Evolutionary conservation across 2,113 vertebrate genomes (phyloP), one percentile per base, ranked within the genome.

Genomic region (Brachirus orientalis): DNA sequence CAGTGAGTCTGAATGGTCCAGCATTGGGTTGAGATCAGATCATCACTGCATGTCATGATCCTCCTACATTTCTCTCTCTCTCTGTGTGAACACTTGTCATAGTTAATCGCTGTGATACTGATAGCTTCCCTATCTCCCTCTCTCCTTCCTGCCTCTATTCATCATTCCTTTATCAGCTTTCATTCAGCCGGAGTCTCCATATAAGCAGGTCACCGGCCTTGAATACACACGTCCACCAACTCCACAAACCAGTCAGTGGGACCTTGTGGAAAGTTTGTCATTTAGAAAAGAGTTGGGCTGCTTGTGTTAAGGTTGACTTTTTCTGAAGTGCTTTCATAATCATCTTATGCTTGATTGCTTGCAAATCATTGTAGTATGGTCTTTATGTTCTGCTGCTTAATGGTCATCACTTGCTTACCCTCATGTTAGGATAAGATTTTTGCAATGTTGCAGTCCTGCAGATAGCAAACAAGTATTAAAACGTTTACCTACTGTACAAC

Each of bases 1-100:
- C 86, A 83, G 40, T 35, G 17, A 69, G 56, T 76, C 67, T 80
- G 61, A 50, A 59, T 58, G 71, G 43, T 57, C 28, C 54, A 65
- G 80, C 52, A 47, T 69, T 72, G 56, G 51, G 41, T 44, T 28
- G 52, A 69, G 69, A 69, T 75, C 66, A 60, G 59, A 60, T 57
- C 18, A 22, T 67, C 36, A n/a, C n/a, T n/a, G n/a, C n/a, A 37
- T 72, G 58, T 59, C 67, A 64, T 53, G 67, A 80, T 79, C 72
- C 60, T 8, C 59, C 58, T 20, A 1, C 59, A 17, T 45, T 10
- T 53, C 47, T 69, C 37, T 8, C 37, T 38, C 37, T 8, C 37
- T 38, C 37, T 38, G 53, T 63, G 59, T 41, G 44, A 46, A 16
- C 41, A 43, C 45, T 60, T 55, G 60, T 41, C 63, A 40, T 22